Conservation (phyloP, 2,113 vertebrate species). For the Oenanthe oenanthe region DNA sequence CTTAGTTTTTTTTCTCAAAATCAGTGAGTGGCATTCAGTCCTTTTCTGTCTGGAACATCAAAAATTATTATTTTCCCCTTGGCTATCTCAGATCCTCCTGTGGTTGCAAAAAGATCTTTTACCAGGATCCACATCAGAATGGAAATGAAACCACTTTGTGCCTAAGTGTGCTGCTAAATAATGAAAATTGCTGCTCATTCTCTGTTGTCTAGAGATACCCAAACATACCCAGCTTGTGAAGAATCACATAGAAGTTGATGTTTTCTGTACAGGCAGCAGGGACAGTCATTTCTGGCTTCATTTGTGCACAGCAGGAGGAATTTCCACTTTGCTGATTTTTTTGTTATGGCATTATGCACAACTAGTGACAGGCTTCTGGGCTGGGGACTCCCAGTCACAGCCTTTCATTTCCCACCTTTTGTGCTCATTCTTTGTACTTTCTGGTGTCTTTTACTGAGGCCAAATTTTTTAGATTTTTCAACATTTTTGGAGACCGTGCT, state of each 20-base stretch:
- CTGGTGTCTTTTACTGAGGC: neutral
- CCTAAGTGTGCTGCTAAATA: neutral
- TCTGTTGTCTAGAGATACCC: neutral
- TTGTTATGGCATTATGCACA: neutral
- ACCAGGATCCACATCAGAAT: neutral
- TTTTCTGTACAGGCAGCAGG: neutral
- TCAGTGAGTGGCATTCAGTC: neutral
- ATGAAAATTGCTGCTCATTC: neutral
- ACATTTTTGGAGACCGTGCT: neutral
- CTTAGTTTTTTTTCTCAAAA: neutral
- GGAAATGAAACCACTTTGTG: neutral
- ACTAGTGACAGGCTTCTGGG: neutral
- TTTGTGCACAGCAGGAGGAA: conserved; percentile 18
- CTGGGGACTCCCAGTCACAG: neutral
- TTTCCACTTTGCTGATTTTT: conserved; percentile 33
- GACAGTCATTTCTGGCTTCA: neutral
- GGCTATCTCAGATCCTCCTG: neutral
- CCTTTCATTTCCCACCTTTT: neutral
- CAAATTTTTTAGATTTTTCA: neutral
- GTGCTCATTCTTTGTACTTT: neutral
- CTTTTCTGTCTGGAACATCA: neutral
- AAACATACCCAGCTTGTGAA: neutral
- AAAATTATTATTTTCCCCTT: neutral
- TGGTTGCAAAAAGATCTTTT: neutral
- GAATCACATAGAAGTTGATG: neutral